Base-by-base conservation (phyloP, 1,140 invertebrate species). In the Rhizoglyphus robini region DNA sequence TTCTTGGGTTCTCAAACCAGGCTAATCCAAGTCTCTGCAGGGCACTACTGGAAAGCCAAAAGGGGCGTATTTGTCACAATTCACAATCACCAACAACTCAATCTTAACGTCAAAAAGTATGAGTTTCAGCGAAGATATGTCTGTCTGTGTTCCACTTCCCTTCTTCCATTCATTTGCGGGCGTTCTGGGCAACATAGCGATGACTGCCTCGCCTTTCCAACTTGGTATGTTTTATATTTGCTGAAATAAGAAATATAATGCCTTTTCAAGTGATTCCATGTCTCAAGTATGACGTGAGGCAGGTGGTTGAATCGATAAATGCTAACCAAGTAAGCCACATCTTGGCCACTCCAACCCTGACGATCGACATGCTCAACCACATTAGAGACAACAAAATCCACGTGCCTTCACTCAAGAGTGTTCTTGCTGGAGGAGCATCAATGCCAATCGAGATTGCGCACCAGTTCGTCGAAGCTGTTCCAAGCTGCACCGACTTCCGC, bases 151-250 rank as follows among this genome's bases (percentile, higher is more conserved):
- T 0, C 85, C 91, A 75, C 87, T 90, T 0, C 94, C 94, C 0
- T 79, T 96, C 15, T 98, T 96, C 73, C 95, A 99, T 74, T 90
- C 87, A 18, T 91, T 88, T 74, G 93, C 90, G 0, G 83, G 86
- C 32, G 79, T 87, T 1, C 78, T 86, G 46, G 88, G 85, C 0
- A 76, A 84, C 62, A 69, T 88, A 0, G 74, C 72, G 1, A 46
- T 60, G 23, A 15, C 29, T 20, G 38, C 32, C 13, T 3, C 27
- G 4, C 46, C 54, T 23, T 18, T 20, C 27, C 15, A 32, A 25
- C 1, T 48, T 30, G n/a, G 15, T 49, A 30, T 13, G 15, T 65
- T 18, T 57, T 57, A 18, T 48, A 38, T 25, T 41, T n/a, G 51
- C 29, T 58, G 13, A 20, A 27, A 27, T 58, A 5, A 11, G 23